Evolutionary conservation across 2,888 invertebrate species (phyloP).

Genomic region (Epistrophella euchroma): DNA sequence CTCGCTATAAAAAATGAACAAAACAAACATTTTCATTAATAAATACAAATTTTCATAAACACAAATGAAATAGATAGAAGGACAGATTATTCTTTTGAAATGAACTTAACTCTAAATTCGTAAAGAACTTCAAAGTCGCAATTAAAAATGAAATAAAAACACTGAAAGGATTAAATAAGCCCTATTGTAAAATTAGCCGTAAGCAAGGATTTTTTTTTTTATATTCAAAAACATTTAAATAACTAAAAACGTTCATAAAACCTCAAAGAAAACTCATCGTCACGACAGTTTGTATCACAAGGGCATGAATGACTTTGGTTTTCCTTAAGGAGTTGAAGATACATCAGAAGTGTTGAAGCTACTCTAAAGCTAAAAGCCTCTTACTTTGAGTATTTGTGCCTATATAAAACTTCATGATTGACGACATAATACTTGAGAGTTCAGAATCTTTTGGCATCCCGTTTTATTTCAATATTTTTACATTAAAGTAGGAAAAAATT

Average conservation of each 20-base stretch:
- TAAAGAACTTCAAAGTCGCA: background rate
- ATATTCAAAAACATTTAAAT: background rate
- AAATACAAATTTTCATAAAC: background rate
- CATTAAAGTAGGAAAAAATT: background rate
- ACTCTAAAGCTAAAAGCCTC: background rate
- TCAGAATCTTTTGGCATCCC: background rate
- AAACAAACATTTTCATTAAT: too few relatives aligned
- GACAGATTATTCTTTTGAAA: background rate
- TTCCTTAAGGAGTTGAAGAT: background rate
- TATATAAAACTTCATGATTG: background rate
- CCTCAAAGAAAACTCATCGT: constrained; percentile 4
- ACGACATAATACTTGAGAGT: background rate
- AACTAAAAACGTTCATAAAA: background rate
- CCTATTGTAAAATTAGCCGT: background rate
- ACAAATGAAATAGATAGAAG: background rate
- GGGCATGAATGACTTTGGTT: background rate
- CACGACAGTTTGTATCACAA: background rate
- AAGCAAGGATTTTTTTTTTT: background rate
- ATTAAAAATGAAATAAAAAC: background rate
- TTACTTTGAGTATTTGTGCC: background rate
- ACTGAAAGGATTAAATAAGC: background rate
- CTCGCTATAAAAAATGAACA: background rate
- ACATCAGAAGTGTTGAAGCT: background rate
- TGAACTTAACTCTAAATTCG: background rate
- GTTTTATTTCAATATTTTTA: background rate